Base-by-base conservation (phyloP, 53 echinoderm and acorn worm genomes). In the Mesocentrotus franciscanus region DNA sequence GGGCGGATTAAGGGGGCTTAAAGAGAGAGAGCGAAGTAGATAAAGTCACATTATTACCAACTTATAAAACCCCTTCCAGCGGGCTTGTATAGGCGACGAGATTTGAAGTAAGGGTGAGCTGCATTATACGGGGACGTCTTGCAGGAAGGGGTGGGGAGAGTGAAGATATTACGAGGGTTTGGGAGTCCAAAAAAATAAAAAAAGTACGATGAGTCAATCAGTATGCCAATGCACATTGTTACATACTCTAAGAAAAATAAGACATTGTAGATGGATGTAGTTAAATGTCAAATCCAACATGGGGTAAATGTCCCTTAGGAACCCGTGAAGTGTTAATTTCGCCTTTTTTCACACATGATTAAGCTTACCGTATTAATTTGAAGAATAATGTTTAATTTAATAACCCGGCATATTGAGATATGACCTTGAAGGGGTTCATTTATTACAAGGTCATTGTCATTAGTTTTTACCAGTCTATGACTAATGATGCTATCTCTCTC, bases 21-120 rank as follows among this genome's bases (percentile, higher is more conserved):
- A 26, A 55, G 84, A 49, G 22, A 24, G 84, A 87, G 29, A 87
- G 57, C 12, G 87, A 26, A 84, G 22, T 7, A 58, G 87, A 87
- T 87, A 87, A 27, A 87, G 87, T 57, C 87, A 87, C 56, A 87
- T 87, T 42, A 81, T 81, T 36, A 81, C 22, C 20, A 42, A 39
- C 81, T 81, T 81, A 42, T 42, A 42, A 42, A 11, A 15, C 13
- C 20, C 81, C 81, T 81, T 81, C 36, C 18, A 81, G 81, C 81
- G 20, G 12, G 36, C 39, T 81, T 42, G 36, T 18, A n/a, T n/a
- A 42, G 81, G 42, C n/a, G n/a, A n/a, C n/a, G n/a, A n/a, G n/a
- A n/a, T n/a, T n/a, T n/a, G 81, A 14, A 9, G 17, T 42, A 36
- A 27, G 11, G 8, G 4, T 64, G 66, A 66, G 66, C 16, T 66